Percentiles rank a stretch among this genome's conserved stretches.
Conservation (phyloP, 1,140 invertebrate genomes). For the Piezodorus guildinii region DNA sequence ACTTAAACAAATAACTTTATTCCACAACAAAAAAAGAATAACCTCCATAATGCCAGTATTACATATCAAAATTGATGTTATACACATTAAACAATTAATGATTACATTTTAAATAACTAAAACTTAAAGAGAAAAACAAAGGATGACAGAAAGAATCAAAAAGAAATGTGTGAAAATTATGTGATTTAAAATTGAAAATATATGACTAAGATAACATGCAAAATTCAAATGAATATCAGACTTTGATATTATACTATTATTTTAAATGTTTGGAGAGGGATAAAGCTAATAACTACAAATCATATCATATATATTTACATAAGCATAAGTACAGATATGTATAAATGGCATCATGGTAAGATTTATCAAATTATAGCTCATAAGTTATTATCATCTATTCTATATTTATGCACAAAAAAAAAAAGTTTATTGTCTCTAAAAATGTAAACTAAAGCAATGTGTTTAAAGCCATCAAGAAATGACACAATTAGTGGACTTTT, state of each 20-base stretch:
- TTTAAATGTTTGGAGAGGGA: neutral
- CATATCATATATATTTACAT: neutral
- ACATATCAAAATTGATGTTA: conserved; percentile 13
- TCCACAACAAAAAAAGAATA: conserved; percentile 22
- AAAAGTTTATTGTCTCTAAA: conserved; percentile 23
- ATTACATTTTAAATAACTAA: conserved; percentile 12
- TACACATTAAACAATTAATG: conserved; percentile 16
- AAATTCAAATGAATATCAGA: neutral
- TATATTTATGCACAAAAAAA: conserved; percentile 11
- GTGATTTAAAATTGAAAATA: neutral
- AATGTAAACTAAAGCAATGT: conserved; percentile 13
- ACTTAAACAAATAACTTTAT: conserved; percentile 25
- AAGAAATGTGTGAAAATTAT: neutral
- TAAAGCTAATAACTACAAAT: no score
- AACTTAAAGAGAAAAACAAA: conserved; percentile 13
- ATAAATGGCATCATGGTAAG: neutral
- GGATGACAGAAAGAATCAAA: neutral
- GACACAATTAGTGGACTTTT: conserved; percentile 4
- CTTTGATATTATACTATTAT: neutral
- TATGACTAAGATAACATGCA: neutral
- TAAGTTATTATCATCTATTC: conserved; percentile 9
- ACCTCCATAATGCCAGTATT: conserved; percentile 19
- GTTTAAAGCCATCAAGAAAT: neutral
- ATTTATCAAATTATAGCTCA: conserved; percentile 4
- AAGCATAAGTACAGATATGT: conserved; percentile 4